phyloP scores from a whole-genome alignment of 2,113 vertebrate genomes.

The Pollachius pollachius region DNA sequence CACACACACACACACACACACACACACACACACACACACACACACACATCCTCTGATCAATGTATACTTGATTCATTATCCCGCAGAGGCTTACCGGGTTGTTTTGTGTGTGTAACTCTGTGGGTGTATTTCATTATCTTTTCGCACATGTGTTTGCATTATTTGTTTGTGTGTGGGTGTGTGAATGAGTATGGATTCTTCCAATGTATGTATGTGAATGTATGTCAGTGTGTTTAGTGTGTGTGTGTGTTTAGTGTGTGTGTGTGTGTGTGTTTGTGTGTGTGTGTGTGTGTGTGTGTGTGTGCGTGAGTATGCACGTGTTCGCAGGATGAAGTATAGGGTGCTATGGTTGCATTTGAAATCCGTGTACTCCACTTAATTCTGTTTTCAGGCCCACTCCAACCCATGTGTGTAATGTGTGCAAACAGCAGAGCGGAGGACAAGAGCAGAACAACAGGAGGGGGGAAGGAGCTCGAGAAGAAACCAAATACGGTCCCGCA shows the following conservation, averaged over 20 bases:
- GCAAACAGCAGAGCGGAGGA: conserved; percentile 4
- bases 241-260: not conserved
- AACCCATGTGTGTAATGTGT: conserved; percentile 16
- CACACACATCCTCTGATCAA: conserved; percentile 31
- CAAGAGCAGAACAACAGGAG: not conserved
- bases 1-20: conserved; percentile 12
- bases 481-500: not conserved
- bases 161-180: not conserved
- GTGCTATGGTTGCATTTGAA: not conserved
- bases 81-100: not conserved
- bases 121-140: too few relatives aligned
- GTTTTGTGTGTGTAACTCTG: too few relatives aligned
- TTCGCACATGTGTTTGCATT: too few relatives aligned
- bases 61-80: conserved; percentile 36
- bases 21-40: conserved; percentile 4
- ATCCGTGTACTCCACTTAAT: conserved; percentile 26
- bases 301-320: conserved; percentile 6
- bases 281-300: not conserved
- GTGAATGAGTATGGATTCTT: not conserved
- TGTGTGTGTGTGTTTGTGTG: not conserved
- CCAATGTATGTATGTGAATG: not conserved
- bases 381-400: conserved; percentile 26
- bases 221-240: not conserved
- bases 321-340: conserved; percentile 27
- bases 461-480: not conserved